Evolutionary conservation across 1,140 invertebrate genomes (phyloP), one percentile per base, ranked within the genome.

Genomic region (Aporrectodea caliginosa): DNA sequence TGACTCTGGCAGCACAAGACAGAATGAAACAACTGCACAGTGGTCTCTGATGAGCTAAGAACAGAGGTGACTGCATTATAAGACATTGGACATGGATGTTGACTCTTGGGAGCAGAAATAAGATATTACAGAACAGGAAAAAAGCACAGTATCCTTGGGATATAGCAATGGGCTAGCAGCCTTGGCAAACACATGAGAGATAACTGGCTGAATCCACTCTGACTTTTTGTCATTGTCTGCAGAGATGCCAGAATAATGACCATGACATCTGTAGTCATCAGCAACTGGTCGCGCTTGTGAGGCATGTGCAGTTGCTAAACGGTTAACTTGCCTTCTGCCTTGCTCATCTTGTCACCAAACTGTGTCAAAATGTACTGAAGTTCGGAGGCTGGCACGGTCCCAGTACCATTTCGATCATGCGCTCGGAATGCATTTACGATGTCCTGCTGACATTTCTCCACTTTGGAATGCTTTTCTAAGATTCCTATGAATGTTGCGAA

Each of bases 401-500:
- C 94, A 81, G 89, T 92, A 76, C 91, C 92, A 16, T 91, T 88
- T 0, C 90, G 89, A 89, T 98, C 96, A 14, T 92, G 93, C 16
- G 95, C 94, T 87, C 91, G 91, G 87, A 98, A 98, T 0, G 95
- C 96, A 80, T 94, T 92, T 29, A 96, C 91, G 79, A 95, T 93
- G 91, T 98, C 96, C 85, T 93, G 92, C 0, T 95, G 94, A 43
- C 96, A 88, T 86, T 96, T 93, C 87, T 98, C 96, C 1, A 92
- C 92, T 85, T 89, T 91, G 85, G 86, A 95, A 87, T 98, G 96
- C 81, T 93, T 91, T 87, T 98, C 95, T 94, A 98, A 95, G 0
- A 97, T 93, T 86, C 98, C 96, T 12, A 98, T 88, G 85, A 98
- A 98, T 85, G 97, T 95, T 0, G 96, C 94, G 89, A 98, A 98